phyloP scores from a whole-genome alignment of 2,113 vertebrate species.

The Leucopsar rothschildi region DNA sequence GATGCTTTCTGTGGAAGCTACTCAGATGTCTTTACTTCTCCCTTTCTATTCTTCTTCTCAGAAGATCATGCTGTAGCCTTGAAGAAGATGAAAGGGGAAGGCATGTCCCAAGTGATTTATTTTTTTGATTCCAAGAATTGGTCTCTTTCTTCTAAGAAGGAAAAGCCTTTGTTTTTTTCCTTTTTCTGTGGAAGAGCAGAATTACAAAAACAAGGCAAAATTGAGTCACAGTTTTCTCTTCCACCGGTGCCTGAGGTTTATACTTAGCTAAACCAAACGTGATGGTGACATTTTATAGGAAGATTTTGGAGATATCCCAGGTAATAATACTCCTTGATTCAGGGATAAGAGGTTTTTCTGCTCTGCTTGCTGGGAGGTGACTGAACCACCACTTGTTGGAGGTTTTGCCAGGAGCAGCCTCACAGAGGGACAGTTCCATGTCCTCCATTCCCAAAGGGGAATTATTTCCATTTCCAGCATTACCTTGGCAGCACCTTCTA shows the following conservation, averaged over 20 bases:
- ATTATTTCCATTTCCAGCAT: background rate
- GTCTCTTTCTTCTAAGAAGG: background rate
- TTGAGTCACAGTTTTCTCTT: background rate
- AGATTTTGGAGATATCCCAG: background rate
- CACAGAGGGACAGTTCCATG: rapidly evolving
- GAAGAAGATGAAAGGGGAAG: background rate
- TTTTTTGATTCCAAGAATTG: background rate
- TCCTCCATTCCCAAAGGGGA: background rate
- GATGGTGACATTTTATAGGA: background rate
- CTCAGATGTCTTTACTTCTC: background rate
- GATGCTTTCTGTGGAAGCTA: background rate
- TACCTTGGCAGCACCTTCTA: slow-evolving; percentile 9
- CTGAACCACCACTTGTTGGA: rapidly evolving
- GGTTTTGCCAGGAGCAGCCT: background rate
- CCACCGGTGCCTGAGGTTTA: background rate
- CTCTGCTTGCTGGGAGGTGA: background rate
- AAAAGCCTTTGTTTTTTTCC: background rate
- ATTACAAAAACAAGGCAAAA: rapidly evolving
- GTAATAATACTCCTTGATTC: background rate
- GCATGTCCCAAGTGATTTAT: background rate
- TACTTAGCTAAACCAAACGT: background rate
- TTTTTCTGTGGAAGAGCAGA: background rate
- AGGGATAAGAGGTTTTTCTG: background rate
- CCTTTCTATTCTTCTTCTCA: slow-evolving; percentile 30
- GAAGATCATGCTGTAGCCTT: rapidly evolving